A percentile compares a stretch with the other conserved stretches of the same genome.
phyloP scores from a whole-genome alignment of 1,140 invertebrate species.

The Heliothis virescens region DNA sequence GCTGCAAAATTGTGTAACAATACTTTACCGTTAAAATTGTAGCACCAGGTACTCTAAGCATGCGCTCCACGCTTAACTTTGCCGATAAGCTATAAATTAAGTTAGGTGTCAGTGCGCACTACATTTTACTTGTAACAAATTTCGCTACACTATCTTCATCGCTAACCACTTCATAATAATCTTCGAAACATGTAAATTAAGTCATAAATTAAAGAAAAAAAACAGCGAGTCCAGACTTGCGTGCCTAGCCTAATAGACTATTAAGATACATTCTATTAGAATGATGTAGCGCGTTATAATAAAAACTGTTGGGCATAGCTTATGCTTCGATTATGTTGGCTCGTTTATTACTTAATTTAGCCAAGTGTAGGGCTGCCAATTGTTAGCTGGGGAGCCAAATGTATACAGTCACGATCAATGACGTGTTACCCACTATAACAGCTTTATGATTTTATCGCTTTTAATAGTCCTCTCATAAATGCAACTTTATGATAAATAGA shows the following conservation, averaged over 20 bases:
- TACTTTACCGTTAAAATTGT: slow-evolving; percentile 20
- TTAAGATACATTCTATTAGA: slow-evolving; percentile 44
- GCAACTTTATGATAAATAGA: too few relatives aligned
- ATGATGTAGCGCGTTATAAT: slow-evolving; percentile 45
- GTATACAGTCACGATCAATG: background rate
- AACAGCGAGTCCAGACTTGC: slow-evolving; percentile 31
- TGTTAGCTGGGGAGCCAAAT: slow-evolving; percentile 36
- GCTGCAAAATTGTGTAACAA: slow-evolving; percentile 17
- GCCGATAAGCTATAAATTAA: slow-evolving; percentile 43
- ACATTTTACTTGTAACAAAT: slow-evolving; percentile 36
- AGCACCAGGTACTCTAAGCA: slow-evolving; percentile 16
- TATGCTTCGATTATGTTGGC: slow-evolving; percentile 73
- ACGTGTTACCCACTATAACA: background rate
- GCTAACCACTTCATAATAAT: slow-evolving; percentile 42
- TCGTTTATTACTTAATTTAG: slow-evolving; percentile 84
- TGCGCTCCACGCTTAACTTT: slow-evolving; percentile 19
- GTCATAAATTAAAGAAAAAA: slow-evolving; percentile 41
- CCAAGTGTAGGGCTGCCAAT: slow-evolving; percentile 56
- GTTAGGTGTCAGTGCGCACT: slow-evolving; percentile 6
- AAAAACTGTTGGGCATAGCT: slow-evolving; percentile 69
- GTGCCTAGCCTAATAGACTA: slow-evolving; percentile 38
- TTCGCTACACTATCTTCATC: slow-evolving; percentile 16
- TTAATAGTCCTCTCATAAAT: too few relatives aligned
- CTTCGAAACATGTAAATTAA: slow-evolving; percentile 43
- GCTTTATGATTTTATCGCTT: background rate